Conservation (phyloP, 2,797 vertebrate species). For the Glyptemys insculpta region DNA sequence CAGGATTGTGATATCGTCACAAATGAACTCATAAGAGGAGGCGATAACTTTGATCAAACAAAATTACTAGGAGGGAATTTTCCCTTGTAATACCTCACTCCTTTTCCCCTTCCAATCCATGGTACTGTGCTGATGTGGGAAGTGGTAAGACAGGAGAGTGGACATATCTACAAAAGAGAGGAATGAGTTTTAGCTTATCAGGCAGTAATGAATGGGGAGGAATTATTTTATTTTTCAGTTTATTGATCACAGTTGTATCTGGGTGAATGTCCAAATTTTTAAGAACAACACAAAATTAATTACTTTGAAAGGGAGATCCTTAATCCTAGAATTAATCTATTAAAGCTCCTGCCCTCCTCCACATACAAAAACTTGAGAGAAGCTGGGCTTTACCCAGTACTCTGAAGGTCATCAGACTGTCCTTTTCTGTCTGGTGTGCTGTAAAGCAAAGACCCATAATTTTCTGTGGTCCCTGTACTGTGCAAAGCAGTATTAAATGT, state of each 20-base stretch:
- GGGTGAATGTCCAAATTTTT: background rate
- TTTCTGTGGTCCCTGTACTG: background rate
- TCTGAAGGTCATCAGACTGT: background rate
- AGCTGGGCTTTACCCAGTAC: background rate
- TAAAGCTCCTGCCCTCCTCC: fast-evolving
- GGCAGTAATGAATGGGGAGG: background rate
- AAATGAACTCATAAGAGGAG: background rate
- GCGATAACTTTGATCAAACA: background rate
- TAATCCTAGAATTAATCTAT: background rate
- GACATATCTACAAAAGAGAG: background rate
- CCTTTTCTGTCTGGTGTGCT: background rate
- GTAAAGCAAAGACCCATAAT: background rate
- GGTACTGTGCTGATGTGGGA: background rate
- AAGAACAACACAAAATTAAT: background rate
- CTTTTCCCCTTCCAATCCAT: background rate
- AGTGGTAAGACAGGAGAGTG: background rate
- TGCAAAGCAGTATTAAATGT: background rate
- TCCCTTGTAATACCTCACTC: no score
- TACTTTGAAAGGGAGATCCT: background rate
- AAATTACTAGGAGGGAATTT: background rate
- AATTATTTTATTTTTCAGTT: background rate
- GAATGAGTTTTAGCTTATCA: background rate
- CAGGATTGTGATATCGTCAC: background rate
- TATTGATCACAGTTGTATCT: background rate
- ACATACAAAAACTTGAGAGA: fast-evolving